Conservation (phyloP, 2,113 vertebrate genomes). For the Ellobius talpinus region DNA sequence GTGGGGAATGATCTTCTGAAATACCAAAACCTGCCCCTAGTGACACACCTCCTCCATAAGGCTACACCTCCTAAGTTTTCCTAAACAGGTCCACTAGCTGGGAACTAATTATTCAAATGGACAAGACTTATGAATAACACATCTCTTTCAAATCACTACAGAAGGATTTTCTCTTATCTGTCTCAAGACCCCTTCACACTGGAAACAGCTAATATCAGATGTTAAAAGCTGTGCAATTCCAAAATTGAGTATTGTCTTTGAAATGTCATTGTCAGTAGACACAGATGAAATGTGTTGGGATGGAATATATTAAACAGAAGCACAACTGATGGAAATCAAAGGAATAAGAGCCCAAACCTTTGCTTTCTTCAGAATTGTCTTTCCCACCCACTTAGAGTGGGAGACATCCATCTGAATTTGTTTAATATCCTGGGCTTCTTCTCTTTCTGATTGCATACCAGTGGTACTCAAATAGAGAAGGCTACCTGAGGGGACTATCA, state of each 20-base stretch:
- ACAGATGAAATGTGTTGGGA: not conserved
- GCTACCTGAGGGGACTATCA: not conserved
- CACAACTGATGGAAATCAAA: not conserved
- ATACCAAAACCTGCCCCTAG: not conserved
- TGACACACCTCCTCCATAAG: too few relatives aligned
- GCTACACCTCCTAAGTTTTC: not conserved
- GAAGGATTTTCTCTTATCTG: not conserved
- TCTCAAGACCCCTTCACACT: not conserved
- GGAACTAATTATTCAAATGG: not conserved
- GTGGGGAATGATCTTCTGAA: not conserved
- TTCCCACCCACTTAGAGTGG: not conserved
- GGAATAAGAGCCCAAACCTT: not conserved
- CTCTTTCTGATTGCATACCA: too few relatives aligned
- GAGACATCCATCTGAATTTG: not conserved
- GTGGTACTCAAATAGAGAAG: not conserved
- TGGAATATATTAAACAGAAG: not conserved
- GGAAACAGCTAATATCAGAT: not conserved
- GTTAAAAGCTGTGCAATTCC: not conserved
- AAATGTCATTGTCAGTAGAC: not conserved
- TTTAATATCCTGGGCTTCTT: not conserved
- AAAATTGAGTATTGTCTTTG: not conserved
- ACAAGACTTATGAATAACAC: not conserved
- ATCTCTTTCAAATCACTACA: not conserved
- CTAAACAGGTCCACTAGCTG: not conserved
- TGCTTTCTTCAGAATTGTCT: not conserved